A percentile compares a stretch with the other conserved stretches of the same genome.
These are phyloP conservation scores for Oreochromis tanganicae DNA, from an alignment of 2,113 vertebrate genomes.

Conservation along the genomic window DNA sequence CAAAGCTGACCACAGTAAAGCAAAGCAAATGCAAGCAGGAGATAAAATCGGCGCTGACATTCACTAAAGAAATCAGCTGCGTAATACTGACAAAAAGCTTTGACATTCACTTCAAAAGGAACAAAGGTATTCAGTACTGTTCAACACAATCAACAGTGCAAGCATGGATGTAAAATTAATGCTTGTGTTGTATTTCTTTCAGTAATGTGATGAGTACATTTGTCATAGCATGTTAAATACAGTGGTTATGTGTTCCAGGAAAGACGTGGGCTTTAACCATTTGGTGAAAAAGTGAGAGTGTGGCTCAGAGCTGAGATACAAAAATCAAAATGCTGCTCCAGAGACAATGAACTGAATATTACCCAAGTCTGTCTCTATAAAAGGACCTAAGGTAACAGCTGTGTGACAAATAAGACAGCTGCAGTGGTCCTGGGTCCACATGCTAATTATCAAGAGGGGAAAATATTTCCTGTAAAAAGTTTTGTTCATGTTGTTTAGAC, in stretches of 20 bases:
- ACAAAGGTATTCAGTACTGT: constrained; percentile 3
- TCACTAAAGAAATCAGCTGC: constrained; percentile 36
- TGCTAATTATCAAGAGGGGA: neutral
- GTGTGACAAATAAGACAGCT: neutral
- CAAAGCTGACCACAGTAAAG: constrained; percentile 36
- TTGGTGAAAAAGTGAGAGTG: neutral
- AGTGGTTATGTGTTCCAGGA: neutral
- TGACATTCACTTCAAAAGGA: constrained; percentile 38
- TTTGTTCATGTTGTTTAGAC: neutral
- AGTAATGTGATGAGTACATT: neutral
- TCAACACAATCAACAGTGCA: constrained; percentile 46
- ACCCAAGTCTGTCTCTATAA: neutral
- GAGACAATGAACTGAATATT: neutral
- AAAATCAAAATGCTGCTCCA: neutral
- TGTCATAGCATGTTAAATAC: neutral
- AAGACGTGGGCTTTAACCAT: neutral
- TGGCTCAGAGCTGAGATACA: constrained; percentile 33
- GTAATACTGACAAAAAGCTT: constrained; percentile 35
- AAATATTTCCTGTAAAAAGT: neutral
- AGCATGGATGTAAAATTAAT: constrained; percentile 33
- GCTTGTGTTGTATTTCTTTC: neutral
- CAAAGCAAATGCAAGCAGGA: constrained; percentile 22
- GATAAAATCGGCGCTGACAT: constrained; percentile 20
- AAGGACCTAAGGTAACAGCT: neutral
- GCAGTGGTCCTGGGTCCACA: neutral